Conservation (phyloP, 2,113 vertebrate species). For the Gobius niger region DNA sequence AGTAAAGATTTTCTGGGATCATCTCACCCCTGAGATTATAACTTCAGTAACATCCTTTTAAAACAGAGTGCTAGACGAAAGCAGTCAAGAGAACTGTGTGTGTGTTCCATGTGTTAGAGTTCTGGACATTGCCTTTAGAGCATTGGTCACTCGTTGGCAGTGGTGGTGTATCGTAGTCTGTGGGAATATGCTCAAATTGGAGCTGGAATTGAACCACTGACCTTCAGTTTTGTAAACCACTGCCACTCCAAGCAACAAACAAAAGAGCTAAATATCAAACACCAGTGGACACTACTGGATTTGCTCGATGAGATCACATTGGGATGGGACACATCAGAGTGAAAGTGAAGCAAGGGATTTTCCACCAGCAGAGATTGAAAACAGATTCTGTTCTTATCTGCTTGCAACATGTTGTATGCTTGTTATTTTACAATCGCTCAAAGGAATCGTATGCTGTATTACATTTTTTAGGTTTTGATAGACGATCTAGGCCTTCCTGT, state of each 20-base stretch:
- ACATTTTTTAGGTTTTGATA: not conserved
- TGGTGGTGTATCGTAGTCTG: too few relatives aligned
- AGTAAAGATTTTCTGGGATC: too few relatives aligned
- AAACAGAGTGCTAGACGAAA: too few relatives aligned
- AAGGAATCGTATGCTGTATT: not conserved
- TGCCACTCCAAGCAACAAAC: not conserved
- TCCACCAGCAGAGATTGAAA: constrained; percentile 24
- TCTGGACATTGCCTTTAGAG: too few relatives aligned
- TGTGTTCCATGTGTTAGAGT: too few relatives aligned
- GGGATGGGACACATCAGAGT: constrained; percentile 9
- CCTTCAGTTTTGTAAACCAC: too few relatives aligned
- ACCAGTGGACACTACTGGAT: not conserved
- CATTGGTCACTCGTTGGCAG: too few relatives aligned
- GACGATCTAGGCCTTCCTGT: not conserved
- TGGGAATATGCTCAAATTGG: too few relatives aligned
- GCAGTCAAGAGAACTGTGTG: too few relatives aligned
- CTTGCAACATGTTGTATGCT: not conserved
- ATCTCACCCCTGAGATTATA: too few relatives aligned
- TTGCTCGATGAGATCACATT: constrained; percentile 29
- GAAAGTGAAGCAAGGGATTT: constrained; percentile 24
- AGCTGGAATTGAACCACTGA: too few relatives aligned
- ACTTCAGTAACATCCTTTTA: too few relatives aligned
- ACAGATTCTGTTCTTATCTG: constrained; percentile 21
- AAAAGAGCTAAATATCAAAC: not conserved
- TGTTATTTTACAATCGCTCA: not conserved